phyloP scores from a whole-genome alignment of 2,113 vertebrate species.

The Acrocephalus kingi region DNA sequence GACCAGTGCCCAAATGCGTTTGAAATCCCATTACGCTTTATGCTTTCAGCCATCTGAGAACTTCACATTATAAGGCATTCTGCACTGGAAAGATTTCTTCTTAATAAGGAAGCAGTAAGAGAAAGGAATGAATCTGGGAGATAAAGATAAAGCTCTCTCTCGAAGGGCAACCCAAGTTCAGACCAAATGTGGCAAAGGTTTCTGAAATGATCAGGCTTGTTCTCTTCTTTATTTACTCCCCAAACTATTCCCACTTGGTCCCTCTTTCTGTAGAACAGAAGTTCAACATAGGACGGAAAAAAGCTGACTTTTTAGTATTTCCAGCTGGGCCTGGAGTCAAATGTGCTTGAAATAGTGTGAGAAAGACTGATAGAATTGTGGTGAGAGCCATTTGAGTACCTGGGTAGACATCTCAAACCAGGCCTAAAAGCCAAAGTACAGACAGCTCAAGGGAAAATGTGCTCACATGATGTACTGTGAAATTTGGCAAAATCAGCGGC shows the following conservation, averaged over 20 bases:
- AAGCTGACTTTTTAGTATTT: background rate
- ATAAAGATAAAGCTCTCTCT: background rate
- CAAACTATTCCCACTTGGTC: background rate
- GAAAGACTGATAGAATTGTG: background rate
- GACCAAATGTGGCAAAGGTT: background rate
- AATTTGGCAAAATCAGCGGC: background rate
- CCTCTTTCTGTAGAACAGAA: background rate
- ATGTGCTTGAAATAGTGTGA: background rate
- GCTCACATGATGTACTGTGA: background rate
- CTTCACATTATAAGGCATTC: background rate
- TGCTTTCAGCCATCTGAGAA: background rate
- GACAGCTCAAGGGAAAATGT: background rate
- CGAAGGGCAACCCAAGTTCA: slow-evolving; percentile 6
- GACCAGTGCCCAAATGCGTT: background rate
- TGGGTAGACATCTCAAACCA: background rate
- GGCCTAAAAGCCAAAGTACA: background rate
- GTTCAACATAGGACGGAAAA: background rate
- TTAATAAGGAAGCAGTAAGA: slow-evolving; percentile 20
- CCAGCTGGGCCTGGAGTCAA: background rate
- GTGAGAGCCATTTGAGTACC: background rate
- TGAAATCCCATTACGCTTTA: background rate
- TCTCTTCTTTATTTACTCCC: background rate
- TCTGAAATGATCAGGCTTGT: background rate
- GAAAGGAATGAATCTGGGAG: slow-evolving; percentile 11
- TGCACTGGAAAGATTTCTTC: background rate